These are phyloP conservation scores for Phaetusa simplex DNA, from an alignment of 2,113 vertebrate species.

Conservation along the genomic window DNA sequence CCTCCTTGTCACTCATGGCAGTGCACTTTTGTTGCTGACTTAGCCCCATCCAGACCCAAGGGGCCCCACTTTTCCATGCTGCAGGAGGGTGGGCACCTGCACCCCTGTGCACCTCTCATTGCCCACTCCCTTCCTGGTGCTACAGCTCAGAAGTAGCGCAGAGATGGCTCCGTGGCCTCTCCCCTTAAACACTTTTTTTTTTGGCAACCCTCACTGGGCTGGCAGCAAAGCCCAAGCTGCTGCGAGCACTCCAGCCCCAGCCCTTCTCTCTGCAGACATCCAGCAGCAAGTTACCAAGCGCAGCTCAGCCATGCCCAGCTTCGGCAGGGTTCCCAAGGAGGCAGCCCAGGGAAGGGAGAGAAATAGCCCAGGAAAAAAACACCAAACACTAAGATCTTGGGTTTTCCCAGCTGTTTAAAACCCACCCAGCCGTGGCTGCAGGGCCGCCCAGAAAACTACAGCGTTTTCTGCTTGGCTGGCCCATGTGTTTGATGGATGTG, in stretches of 20 bases:
- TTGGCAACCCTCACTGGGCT: neutral
- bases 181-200: neutral
- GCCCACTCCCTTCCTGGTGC: neutral
- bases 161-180: neutral
- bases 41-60: too few species aligned
- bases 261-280: neutral
- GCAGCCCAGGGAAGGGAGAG: neutral
- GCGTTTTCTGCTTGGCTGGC: neutral
- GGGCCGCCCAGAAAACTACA: too few species aligned
- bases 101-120: neutral
- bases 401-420: neutral
- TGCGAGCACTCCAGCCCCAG: neutral
- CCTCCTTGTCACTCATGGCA: fast-evolving
- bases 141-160: fast-evolving
- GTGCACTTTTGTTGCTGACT: too few species aligned
- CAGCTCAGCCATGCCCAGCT: neutral
- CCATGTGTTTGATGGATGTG: neutral
- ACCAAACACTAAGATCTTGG: neutral
- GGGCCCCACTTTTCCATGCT: neutral
- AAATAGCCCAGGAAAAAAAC: neutral
- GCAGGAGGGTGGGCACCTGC: neutral
- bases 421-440: neutral
- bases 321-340: neutral
- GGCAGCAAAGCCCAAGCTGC: neutral
- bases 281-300: neutral